Percentiles rank a stretch among this genome's conserved stretches.
phyloP scores from a whole-genome alignment of 2,797 vertebrate species.

The Pyrocephalus nanus region DNA sequence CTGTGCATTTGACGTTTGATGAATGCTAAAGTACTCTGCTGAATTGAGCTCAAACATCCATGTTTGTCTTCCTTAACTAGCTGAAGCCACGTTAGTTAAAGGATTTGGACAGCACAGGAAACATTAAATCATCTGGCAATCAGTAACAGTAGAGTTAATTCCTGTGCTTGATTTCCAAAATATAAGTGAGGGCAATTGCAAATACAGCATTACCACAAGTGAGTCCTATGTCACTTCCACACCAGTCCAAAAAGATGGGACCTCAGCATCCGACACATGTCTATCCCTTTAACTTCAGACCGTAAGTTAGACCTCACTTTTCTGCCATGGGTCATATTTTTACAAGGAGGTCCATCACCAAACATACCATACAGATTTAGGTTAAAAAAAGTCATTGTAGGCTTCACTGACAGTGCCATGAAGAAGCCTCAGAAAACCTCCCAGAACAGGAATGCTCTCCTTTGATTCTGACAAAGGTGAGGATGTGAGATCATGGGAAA shows the following conservation, averaged over 20 bases:
- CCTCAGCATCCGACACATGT: background rate
- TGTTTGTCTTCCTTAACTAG: background rate
- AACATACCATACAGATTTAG: background rate
- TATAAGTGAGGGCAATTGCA: background rate
- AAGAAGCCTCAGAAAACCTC: background rate
- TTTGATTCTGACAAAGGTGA: background rate
- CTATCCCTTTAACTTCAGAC: background rate
- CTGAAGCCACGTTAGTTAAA: background rate
- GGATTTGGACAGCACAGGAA: constrained; percentile 20
- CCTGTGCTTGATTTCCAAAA: background rate
- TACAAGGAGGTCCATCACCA: background rate
- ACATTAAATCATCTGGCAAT: background rate
- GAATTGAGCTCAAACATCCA: background rate
- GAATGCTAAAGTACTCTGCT: background rate
- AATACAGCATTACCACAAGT: background rate
- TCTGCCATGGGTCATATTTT: background rate
- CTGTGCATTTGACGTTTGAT: background rate
- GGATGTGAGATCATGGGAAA: background rate
- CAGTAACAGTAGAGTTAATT: background rate
- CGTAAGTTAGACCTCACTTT: background rate
- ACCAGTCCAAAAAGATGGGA: background rate
- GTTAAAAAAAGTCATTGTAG: background rate
- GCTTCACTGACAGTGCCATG: background rate
- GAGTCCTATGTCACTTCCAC: background rate
- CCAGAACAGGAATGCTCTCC: background rate